These are phyloP conservation scores for Parambassis ranga DNA, from an alignment of 2,797 vertebrate species.

Conservation along the genomic window DNA sequence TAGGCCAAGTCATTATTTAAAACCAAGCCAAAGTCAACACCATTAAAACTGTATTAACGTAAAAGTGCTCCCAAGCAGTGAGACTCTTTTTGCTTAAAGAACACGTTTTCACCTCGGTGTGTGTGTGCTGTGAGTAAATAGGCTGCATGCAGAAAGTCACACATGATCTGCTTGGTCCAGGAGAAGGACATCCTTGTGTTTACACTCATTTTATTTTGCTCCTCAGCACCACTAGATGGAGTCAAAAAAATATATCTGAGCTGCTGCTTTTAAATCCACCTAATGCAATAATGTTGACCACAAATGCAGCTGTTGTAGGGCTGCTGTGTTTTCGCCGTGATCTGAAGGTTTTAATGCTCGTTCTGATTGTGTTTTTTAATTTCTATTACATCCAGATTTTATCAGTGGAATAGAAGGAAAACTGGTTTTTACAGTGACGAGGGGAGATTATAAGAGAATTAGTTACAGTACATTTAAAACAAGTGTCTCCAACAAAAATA, in stretches of 20 bases:
- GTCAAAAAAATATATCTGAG: slow-evolving; percentile 21
- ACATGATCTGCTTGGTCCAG: not conserved
- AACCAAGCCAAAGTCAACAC: slow-evolving; percentile 70
- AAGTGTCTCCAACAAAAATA: slow-evolving; percentile 27
- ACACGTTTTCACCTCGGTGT: not conserved
- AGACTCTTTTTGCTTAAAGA: not conserved
- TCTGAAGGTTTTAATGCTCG: not conserved
- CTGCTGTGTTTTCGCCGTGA: not conserved
- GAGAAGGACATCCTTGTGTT: not conserved
- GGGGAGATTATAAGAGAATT: not conserved
- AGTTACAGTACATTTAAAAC: slow-evolving; percentile 26
- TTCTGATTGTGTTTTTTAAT: not conserved
- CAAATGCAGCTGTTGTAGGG: not conserved
- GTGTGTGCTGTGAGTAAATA: not conserved
- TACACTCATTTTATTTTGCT: not conserved
- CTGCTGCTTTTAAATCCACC: not conserved
- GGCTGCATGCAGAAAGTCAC: not conserved
- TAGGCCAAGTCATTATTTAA: slow-evolving; percentile 54
- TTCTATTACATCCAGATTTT: not conserved
- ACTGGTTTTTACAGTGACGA: not conserved
- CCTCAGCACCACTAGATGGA: slow-evolving; percentile 68
- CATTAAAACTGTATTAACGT: slow-evolving; percentile 64
- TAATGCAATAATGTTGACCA: not conserved
- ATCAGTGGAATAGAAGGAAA: not conserved
- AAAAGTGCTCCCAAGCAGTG: slow-evolving; percentile 21